phyloP scores from a whole-genome alignment of 2,113 vertebrate species.

The Apaloderma vittatum region DNA sequence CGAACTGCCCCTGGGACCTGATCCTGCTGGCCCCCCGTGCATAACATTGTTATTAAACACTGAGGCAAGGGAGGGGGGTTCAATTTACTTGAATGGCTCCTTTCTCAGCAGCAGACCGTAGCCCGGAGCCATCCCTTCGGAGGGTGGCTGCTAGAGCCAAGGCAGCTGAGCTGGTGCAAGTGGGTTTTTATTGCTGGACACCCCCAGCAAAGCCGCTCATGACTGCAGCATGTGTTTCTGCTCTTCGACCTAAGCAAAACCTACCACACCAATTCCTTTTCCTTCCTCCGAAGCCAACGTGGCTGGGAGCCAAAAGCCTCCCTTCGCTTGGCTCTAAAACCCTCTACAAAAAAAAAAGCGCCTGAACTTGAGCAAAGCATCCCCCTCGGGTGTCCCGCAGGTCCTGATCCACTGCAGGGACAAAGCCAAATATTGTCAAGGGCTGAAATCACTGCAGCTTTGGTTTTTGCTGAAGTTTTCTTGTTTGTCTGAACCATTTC shows the following conservation, averaged over 20 bases:
- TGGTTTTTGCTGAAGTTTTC: background rate
- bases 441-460: fast-evolving
- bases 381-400: background rate
- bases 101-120: background rate
- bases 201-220: background rate
- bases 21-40: background rate
- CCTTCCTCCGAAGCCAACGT: background rate
- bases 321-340: background rate
- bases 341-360: background rate
- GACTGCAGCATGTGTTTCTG: background rate
- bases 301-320: background rate
- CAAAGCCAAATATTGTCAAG: background rate
- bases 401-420: background rate
- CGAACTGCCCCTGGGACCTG: background rate
- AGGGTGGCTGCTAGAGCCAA: background rate
- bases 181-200: background rate
- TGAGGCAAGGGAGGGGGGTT: fast-evolving
- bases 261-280: background rate
- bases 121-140: background rate
- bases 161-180: background rate
- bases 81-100: fast-evolving
- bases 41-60: fast-evolving
- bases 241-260: background rate
- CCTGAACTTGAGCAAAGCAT: background rate
- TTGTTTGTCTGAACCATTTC: background rate